These are phyloP conservation scores for Umimayanthus kanabou DNA, from an alignment of 92 coral and sea anemone species.

Conservation along the genomic window DNA sequence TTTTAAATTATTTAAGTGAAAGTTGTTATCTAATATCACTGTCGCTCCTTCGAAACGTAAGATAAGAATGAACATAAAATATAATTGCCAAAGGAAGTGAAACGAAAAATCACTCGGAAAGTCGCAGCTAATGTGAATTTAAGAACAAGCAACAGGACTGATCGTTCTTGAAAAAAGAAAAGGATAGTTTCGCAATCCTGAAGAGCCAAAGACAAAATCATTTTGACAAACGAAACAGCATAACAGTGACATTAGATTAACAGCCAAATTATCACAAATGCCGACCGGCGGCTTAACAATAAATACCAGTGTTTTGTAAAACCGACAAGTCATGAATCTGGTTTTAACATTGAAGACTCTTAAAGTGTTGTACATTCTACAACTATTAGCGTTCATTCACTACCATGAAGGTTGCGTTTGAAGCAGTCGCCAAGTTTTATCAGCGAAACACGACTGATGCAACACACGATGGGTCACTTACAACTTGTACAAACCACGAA, in stretches of 20 bases:
- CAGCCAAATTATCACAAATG: background rate
- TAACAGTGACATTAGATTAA: slow-evolving; percentile 11
- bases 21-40: background rate
- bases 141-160: background rate
- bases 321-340: background rate
- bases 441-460: background rate
- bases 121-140: background rate
- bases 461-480: background rate
- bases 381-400: background rate
- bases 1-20: background rate
- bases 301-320: background rate
- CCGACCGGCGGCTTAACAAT: background rate
- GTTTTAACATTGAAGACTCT: background rate
- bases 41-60: background rate
- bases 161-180: no score
- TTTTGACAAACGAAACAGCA: background rate
- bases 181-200: background rate
- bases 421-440: background rate
- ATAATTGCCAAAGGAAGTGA: background rate
- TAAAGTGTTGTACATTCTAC: background rate
- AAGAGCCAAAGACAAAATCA: background rate
- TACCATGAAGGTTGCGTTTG: background rate
- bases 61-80: background rate
- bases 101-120: background rate
- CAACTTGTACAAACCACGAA: no score